A percentile compares a stretch with the other conserved stretches of the same genome.
These are phyloP conservation scores for Pycnomerus fuliginosus DNA, from an alignment of 2,888 invertebrate genomes.

Conservation along the genomic window DNA sequence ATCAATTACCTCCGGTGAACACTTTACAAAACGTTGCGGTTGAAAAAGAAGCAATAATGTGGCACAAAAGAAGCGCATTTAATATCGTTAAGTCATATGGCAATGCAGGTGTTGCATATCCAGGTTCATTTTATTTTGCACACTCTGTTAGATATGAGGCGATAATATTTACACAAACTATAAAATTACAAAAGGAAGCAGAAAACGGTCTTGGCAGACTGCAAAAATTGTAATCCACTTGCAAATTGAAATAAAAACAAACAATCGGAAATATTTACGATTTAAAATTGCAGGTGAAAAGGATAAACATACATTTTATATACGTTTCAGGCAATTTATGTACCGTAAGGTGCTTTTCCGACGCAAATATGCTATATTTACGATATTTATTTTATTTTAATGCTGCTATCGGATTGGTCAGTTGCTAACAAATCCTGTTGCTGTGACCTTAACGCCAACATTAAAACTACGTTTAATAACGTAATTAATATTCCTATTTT, in stretches of 20 bases:
- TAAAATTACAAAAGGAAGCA: conserved; percentile 33
- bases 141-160: conserved; percentile 35
- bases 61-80: conserved; percentile 8
- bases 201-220: conserved; percentile 22
- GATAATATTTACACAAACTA: conserved; percentile 38
- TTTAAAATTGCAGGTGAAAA: conserved; percentile 44
- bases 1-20: conserved; percentile 6
- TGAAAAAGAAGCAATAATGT: conserved; percentile 2
- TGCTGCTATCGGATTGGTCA: conserved; percentile 30
- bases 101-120: conserved; percentile 28
- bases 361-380: conserved; percentile 23
- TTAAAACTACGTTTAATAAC: conserved; percentile 30
- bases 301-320: conserved; percentile 38
- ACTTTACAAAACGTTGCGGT: conserved; percentile 6
- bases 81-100: conserved; percentile 21
- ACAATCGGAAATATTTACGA: conserved; percentile 44
- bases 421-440: conserved; percentile 32
- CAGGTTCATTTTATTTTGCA: conserved; percentile 28
- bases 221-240: conserved; percentile 30
- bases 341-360: conserved; percentile 28
- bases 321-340: conserved; percentile 32
- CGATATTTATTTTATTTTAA: conserved; percentile 26
- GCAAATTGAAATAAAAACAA: conserved; percentile 37
- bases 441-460: conserved; percentile 26
- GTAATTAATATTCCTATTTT: conserved; percentile 31